Evolutionary conservation across 92 coral and sea anemone genomes (phyloP), one percentile per base, ranked within the genome.

Genomic region (Phenganax stokvisi): DNA sequence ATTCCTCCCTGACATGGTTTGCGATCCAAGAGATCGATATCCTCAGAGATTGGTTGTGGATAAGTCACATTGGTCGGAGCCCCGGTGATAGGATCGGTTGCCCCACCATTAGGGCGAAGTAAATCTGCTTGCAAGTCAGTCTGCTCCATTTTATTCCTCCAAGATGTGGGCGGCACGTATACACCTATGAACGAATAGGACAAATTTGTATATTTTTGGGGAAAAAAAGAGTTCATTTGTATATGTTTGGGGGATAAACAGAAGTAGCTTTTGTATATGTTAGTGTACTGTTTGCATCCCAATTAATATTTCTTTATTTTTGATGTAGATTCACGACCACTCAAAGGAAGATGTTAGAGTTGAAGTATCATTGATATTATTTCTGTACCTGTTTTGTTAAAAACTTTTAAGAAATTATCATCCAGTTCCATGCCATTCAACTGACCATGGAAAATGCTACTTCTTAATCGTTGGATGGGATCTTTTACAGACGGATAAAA

Each of bases 371-470:
- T 6, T 59, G n/a, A 1, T 13, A 6, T 59, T 1, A 59, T 25
- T 59, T 1, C 27, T 59, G 51, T 51, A 63, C 83, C 83, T 65
- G 83, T 79, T 52, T 79, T 79, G 57, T 79, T 79, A 52, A 79
- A 79, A 8, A 79, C 83, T 52, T 79, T 79, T 17, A 79, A 64
- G 74, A 79, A 79, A 20, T 79, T 51, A 51, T 64, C 83, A 79
- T 65, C 74, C n/a, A 79, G 58, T 31, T 79, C 83, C 83, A 79
- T 79, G 54, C 83, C 83, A 56, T 79, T 79, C 61, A 79, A 17
- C 51, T 63, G 74, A 51, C 83, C 83, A 27, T 64, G 54, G 69
- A 79, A 47, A 17, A 79, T 79, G 69, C 83, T 79, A 59, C 56
- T 64, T 52, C 69, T 51, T 51, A 79, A 52, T 1, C 83, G 74